Evolutionary conservation across 2,113 vertebrate genomes (phyloP), one percentile per base, ranked within the genome.

Genomic region (Chauna torquata): DNA sequence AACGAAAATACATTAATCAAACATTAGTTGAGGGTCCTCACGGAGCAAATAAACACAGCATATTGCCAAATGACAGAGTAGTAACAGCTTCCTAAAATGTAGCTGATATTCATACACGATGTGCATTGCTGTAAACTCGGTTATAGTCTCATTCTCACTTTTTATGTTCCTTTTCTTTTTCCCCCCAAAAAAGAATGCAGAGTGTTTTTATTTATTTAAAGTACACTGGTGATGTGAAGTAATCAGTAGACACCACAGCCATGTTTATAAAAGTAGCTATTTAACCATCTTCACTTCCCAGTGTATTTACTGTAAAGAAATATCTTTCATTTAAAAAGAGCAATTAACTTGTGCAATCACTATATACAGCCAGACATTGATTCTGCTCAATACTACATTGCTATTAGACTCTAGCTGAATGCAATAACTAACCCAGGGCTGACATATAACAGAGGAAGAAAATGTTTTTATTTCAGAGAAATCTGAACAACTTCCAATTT

Each of bases 221-320:
- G 36, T 25, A 32, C 32, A 59, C 2, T 40, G 28, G 13, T 30
- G 11, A 32, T 45, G 9, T 44, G 64, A 88, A 58, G 45, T 9
- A 88, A 92, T 86, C 76, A 55, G 64, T 10, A 88, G 5, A 78
- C 59, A 75, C 13, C 32, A 22, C 38, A 90, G 24, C 24, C 2
- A 1, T 55, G 27, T 83, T 93, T 90, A 66, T 81, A 90, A 64
- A 89, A 34, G 19, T n/a, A 64, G 20, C 25, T 77, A 42, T 92
- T 74, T 91, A 87, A 72, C 65, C 69, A 71, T 88, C 6, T 1
- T 79, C 81, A 3, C 25, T 92, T 91, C 18, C 19, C 44, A n/a
- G 9, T 65, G 5, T 85, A 75, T 61, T 93, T 88, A 86, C 23
- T 84, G 45, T 82, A 92, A 96, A 94, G 28, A 72, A 82, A 89